Conservation (phyloP, 2,888 invertebrate species). For the Drosophila picticornis region DNA sequence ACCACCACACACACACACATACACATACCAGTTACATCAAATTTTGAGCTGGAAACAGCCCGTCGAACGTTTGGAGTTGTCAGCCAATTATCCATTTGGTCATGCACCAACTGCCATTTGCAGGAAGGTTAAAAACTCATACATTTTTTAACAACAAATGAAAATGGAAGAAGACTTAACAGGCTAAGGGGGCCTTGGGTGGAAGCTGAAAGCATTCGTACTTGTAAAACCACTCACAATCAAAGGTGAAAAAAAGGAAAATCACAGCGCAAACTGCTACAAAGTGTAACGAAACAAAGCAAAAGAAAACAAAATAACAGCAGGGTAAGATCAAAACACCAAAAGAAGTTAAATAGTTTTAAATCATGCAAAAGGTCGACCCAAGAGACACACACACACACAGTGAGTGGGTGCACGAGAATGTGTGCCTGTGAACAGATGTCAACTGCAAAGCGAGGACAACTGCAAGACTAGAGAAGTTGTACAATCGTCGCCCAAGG, state of each 20-base stretch:
- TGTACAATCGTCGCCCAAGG: constrained; percentile 65
- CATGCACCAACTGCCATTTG: constrained; percentile 37
- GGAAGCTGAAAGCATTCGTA: constrained; percentile 28
- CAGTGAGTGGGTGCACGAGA: constrained; percentile 7
- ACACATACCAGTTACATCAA: constrained; percentile 2
- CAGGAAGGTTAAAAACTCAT: constrained; percentile 68
- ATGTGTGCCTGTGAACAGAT: constrained; percentile 52
- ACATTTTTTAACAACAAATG: constrained; percentile 59
- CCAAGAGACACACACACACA: constrained; percentile 36
- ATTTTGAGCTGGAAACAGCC: constrained; percentile 8
- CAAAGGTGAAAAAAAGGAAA: constrained; percentile 65
- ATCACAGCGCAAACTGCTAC: constrained; percentile 58
- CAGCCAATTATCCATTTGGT: constrained; percentile 25
- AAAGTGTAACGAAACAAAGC: constrained; percentile 49
- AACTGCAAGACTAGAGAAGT: constrained; percentile 70
- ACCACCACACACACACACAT: not conserved
- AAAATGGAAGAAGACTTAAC: not conserved
- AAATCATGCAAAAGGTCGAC: constrained; percentile 69
- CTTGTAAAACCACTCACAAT: constrained; percentile 57
- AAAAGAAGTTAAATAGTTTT: constrained; percentile 73
- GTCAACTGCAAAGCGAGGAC: constrained; percentile 73
- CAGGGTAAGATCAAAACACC: constrained; percentile 10
- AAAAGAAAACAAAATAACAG: constrained; percentile 8
- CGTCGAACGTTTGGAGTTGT: constrained; percentile 30
- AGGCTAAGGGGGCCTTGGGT: not conserved